phyloP scores from a whole-genome alignment of 2,797 vertebrate genomes.

The Euthynnus affinis region DNA sequence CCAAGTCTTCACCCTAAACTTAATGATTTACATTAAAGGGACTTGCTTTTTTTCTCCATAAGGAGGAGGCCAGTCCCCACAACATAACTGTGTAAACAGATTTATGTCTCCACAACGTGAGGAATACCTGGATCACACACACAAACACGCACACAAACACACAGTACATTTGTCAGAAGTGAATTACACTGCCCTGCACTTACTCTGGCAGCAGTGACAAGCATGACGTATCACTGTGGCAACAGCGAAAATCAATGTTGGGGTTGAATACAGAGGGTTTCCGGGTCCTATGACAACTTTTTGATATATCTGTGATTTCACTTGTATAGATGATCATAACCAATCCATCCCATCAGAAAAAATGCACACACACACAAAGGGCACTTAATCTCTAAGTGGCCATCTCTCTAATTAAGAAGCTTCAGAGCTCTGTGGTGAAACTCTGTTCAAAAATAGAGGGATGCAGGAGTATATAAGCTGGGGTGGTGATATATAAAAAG shows the following conservation, averaged over 20 bases:
- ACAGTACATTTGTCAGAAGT: constrained; percentile 1
- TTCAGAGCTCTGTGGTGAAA: constrained; percentile 32
- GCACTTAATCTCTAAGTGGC: constrained; percentile 39
- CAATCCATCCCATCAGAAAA: constrained; percentile 9
- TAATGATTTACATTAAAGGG: too few relatives aligned
- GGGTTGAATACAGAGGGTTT: constrained; percentile 17
- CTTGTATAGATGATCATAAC: constrained; percentile 16
- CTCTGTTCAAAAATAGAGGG: constrained; percentile 15
- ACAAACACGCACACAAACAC: background rate
- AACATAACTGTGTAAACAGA: too few relatives aligned
- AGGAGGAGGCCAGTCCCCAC: too few relatives aligned
- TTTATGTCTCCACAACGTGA: too few relatives aligned
- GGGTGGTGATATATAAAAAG: constrained; percentile 47
- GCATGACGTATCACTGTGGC: constrained; percentile 23
- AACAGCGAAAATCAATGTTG: constrained; percentile 22
- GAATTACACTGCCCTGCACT: constrained; percentile 1
- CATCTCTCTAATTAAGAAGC: constrained; percentile 40
- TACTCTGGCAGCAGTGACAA: constrained; percentile 8
- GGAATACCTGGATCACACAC: too few relatives aligned
- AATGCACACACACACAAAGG: background rate
- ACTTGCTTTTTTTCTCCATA: background rate
- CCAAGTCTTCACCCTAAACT: too few relatives aligned
- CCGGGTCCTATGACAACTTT: constrained; percentile 18
- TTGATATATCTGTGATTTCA: constrained; percentile 45
- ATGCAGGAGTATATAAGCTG: constrained; percentile 28